These are phyloP conservation scores for Zaprionus gabonicus DNA, from an alignment of 1,140 invertebrate genomes.

Conservation along the genomic window DNA sequence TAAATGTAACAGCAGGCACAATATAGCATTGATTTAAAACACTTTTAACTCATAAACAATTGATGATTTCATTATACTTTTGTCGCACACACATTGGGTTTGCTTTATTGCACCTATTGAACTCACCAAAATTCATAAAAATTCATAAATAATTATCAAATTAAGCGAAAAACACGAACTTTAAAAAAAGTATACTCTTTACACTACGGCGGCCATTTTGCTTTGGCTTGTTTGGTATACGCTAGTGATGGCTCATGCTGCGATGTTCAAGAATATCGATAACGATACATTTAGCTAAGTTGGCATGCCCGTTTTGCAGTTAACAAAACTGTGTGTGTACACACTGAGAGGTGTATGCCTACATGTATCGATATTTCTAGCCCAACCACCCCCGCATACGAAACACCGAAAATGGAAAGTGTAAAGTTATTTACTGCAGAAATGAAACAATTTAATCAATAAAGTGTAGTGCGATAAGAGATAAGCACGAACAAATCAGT, in stretches of 20 bases:
- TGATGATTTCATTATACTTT: conserved; percentile 12
- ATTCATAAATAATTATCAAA: conserved; percentile 75
- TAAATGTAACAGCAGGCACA: conserved; percentile 36
- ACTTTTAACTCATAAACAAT: conserved; percentile 8
- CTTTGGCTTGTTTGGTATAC: conserved; percentile 56
- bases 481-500: conserved; percentile 11
- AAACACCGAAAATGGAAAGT: conserved; percentile 30
- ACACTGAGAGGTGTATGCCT: background rate
- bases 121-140: conserved; percentile 80
- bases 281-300: background rate
- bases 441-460: conserved; percentile 33
- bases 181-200: conserved; percentile 60
- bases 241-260: conserved; percentile 21
- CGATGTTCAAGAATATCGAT: conserved; percentile 5
- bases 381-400: conserved; percentile 36
- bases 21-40: conserved; percentile 48
- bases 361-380: conserved; percentile 27
- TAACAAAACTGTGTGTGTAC: conserved; percentile 22
- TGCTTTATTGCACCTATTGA: background rate
- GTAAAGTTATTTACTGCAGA: conserved; percentile 47
- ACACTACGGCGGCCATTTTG: conserved; percentile 64
- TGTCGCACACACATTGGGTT: background rate
- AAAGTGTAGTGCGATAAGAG: conserved; percentile 36
- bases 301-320: conserved; percentile 17
- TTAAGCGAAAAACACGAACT: conserved; percentile 77